Evolutionary conservation across 1,140 invertebrate species (phyloP).

Genomic region (Heliothis virescens): DNA sequence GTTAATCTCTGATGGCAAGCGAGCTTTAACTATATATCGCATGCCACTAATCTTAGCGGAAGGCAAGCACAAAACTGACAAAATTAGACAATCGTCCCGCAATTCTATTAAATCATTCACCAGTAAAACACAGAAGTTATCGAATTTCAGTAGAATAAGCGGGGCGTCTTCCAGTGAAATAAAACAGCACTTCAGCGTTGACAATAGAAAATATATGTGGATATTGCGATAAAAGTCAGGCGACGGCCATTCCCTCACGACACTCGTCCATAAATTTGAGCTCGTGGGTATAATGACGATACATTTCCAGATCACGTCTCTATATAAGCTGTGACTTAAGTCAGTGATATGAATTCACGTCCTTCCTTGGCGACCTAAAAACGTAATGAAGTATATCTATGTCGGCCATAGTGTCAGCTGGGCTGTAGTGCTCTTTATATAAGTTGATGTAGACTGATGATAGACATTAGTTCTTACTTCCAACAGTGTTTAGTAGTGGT

Average conservation of each 20-base stretch:
- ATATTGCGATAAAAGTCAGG: slow-evolving; percentile 53
- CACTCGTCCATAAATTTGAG: slow-evolving; percentile 50
- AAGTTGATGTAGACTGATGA: not conserved
- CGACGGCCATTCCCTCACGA: slow-evolving; percentile 38
- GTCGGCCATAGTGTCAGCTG: not conserved
- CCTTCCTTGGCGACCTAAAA: slow-evolving; percentile 41
- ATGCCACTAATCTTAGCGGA: no score
- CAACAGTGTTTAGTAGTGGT: not conserved
- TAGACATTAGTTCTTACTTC: not conserved
- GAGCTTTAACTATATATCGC: no score
- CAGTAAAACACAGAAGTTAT: slow-evolving; percentile 36
- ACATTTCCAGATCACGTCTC: slow-evolving; percentile 57
- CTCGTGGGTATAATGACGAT: slow-evolving; percentile 49
- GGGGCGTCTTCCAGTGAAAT: slow-evolving; percentile 17
- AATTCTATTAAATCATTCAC: slow-evolving; percentile 3
- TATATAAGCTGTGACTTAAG: slow-evolving; percentile 33
- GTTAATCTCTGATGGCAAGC: no score
- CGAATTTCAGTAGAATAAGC: slow-evolving; percentile 25
- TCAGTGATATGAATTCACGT: slow-evolving; percentile 39
- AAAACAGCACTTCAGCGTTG: slow-evolving; percentile 35
- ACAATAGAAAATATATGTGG: slow-evolving; percentile 54
- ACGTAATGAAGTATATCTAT: slow-evolving; percentile 19
- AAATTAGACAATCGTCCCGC: no score
- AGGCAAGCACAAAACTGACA: no score
- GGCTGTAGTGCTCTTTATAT: not conserved